Conservation (phyloP, 1,140 invertebrate species). For the Panagrolaimus sp. region DNA sequence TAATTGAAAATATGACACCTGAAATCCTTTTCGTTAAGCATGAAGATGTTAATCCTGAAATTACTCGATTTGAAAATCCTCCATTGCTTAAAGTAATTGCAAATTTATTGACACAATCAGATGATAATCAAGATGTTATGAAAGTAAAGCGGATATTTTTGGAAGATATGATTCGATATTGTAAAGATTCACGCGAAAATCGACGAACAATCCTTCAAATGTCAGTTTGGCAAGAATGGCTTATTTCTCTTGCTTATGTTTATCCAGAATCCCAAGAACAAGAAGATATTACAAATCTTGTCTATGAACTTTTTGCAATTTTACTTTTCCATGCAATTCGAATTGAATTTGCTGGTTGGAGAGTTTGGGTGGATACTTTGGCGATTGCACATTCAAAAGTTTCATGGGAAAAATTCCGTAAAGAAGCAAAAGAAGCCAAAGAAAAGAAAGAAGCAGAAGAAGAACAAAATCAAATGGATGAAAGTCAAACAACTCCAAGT, state of each 20-base stretch:
- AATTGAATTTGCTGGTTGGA: conserved; percentile 98
- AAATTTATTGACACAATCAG: conserved; percentile 88
- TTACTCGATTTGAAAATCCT: conserved; percentile 93
- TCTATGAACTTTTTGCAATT: conserved; percentile 93
- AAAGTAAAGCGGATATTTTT: conserved; percentile 89
- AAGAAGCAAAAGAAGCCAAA: conserved; percentile 18
- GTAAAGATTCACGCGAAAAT: conserved; percentile 94
- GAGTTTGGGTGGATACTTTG: conserved; percentile 98
- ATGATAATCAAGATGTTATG: conserved; percentile 79
- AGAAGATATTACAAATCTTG: conserved; percentile 93
- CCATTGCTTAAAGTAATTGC: conserved; percentile 96
- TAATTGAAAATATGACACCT: conserved; percentile 91
- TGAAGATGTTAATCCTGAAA: conserved; percentile 69
- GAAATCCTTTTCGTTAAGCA: conserved; percentile 62
- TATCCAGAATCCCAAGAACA: conserved; percentile 89
- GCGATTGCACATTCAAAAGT: conserved; percentile 98
- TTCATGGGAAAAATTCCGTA: conserved; percentile 45
- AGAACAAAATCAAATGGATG: conserved; percentile 27
- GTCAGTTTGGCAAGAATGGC: conserved; percentile 99
- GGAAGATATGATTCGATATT: conserved; percentile 90
- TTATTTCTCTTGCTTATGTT: conserved; percentile 95
- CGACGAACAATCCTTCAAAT: conserved; percentile 89
- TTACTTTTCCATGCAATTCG: conserved; percentile 96
- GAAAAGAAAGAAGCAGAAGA: conserved; percentile 11
- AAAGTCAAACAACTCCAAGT: conserved; percentile 19